Base-by-base conservation (phyloP, 2,888 invertebrate species). In the Balanococcus diminutus region DNA sequence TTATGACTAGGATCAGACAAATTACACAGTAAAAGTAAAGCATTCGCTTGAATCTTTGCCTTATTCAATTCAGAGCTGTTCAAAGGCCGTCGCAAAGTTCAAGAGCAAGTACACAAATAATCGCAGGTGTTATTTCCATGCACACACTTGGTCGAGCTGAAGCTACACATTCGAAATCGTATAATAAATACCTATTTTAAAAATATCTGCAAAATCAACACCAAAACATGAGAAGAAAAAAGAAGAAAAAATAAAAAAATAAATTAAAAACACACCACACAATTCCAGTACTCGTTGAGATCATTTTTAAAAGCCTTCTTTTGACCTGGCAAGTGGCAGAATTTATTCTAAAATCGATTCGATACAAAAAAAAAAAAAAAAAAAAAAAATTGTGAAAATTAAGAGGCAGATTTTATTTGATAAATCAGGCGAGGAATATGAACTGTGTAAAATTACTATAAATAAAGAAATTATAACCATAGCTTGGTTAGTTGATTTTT, bases 1-100 rank as follows among this genome's bases (percentile, higher is more conserved):
- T n/a, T n/a, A 85, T 85, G 85, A 85, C 85, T 85, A 85, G 85
- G 85, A 85, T 79, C 31, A 79, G 75, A 79, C 75, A 79, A 79
- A 79, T 79, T 79, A 79, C 28, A 61, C 72, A 79, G 36, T 28
- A 36, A 36, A 79, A n/a, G 36, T 28, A 75, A 79, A 79, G 22
- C 75, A 36, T 36, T 31, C 72, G 16, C 72, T 16, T 31, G 16
- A 42, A 22, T 56, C 51, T 56, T 22, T 22, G 19, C 56, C 22
- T 56, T 56, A 56, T 56, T 46, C 6, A 3, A n/a, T n/a, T 2
- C n/a, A n/a, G n/a, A n/a, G n/a, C 22, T n/a, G n/a, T 11, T 4
- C 22, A 56, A 72, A 72, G 28, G 72, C 14, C 28, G 31, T 16
- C 72, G 56, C 22, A 22, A 22, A 56, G 22, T 8, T 9, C 1